A percentile compares a stretch with the other conserved stretches of the same genome.
phyloP scores from a whole-genome alignment of 2,797 vertebrate species.

The Sebastes miniatus region DNA sequence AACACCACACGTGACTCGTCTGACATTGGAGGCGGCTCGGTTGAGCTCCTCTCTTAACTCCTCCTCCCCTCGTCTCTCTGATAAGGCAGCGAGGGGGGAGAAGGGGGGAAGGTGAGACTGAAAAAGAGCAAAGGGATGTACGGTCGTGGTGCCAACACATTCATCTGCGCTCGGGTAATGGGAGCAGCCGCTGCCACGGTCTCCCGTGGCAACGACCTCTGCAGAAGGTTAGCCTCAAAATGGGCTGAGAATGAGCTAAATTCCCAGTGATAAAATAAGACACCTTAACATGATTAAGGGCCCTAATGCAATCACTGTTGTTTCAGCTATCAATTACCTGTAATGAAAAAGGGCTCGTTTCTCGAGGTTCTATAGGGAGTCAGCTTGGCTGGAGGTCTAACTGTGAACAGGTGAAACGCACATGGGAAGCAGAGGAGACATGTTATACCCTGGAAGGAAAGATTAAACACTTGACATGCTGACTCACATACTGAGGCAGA shows the following conservation, averaged over 20 bases:
- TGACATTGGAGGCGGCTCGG: slow-evolving; percentile 29
- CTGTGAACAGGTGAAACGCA: slow-evolving; percentile 20
- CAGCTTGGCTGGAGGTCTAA: slow-evolving; percentile 26
- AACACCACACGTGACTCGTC: slow-evolving; percentile 22
- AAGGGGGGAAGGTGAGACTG: slow-evolving; percentile 23
- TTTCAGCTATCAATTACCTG: slow-evolving; percentile 70
- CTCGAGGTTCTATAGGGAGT: background rate
- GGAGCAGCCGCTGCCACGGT: slow-evolving; percentile 52
- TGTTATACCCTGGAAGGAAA: background rate
- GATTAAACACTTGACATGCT: background rate
- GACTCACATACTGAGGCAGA: background rate
- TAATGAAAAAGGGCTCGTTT: slow-evolving; percentile 64
- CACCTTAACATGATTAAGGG: slow-evolving; percentile 70
- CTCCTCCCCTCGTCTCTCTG: slow-evolving; percentile 3
- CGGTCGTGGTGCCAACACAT: slow-evolving; percentile 57
- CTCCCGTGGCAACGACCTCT: slow-evolving; percentile 76
- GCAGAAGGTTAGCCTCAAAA: slow-evolving; percentile 69
- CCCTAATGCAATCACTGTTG: slow-evolving; percentile 70
- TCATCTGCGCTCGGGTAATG: slow-evolving; percentile 68
- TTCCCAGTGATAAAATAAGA: slow-evolving; percentile 70
- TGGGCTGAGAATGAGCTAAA: slow-evolving; percentile 67
- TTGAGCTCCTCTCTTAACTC: slow-evolving; percentile 23
- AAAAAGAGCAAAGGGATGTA: slow-evolving; percentile 18
- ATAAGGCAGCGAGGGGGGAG: slow-evolving; percentile 42
- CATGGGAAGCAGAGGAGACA: background rate